These are phyloP conservation scores for Trachymyrmex cornetzi DNA, from an alignment of 1,140 invertebrate species.

Conservation along the genomic window DNA sequence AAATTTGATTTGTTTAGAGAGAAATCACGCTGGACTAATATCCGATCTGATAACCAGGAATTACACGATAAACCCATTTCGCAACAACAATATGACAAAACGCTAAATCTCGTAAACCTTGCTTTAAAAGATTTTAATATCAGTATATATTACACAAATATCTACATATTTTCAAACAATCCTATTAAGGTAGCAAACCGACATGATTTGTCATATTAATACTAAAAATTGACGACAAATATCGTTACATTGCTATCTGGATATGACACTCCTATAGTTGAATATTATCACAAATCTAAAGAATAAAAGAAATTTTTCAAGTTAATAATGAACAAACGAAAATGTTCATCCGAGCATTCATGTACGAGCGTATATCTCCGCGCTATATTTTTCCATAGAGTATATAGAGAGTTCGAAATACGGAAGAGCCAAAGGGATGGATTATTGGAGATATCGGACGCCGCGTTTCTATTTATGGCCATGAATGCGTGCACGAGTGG, in stretches of 20 bases:
- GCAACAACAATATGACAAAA: neutral
- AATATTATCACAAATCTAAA: neutral
- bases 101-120: conserved; percentile 1
- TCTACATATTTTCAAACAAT: no score
- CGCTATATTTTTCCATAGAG: neutral
- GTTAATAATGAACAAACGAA: neutral
- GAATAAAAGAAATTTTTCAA: neutral
- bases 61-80: neutral
- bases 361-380: neutral
- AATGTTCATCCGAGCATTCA: neutral
- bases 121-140: no score
- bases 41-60: neutral
- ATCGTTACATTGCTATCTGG: no score
- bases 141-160: no score
- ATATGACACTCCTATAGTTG: neutral
- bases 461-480: conserved; percentile 50
- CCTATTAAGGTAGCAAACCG: no score
- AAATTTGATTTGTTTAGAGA: neutral
- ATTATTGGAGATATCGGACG: conserved; percentile 64
- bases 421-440: conserved; percentile 13
- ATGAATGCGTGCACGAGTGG: conserved; percentile 29
- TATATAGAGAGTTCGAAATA: conserved; percentile 9
- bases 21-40: neutral
- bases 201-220: no score
- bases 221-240: no score